Evolutionary conservation across 1,140 invertebrate species (phyloP), one percentile per base, ranked within the genome.

Genomic region (Thalassaphorura encarpata): DNA sequence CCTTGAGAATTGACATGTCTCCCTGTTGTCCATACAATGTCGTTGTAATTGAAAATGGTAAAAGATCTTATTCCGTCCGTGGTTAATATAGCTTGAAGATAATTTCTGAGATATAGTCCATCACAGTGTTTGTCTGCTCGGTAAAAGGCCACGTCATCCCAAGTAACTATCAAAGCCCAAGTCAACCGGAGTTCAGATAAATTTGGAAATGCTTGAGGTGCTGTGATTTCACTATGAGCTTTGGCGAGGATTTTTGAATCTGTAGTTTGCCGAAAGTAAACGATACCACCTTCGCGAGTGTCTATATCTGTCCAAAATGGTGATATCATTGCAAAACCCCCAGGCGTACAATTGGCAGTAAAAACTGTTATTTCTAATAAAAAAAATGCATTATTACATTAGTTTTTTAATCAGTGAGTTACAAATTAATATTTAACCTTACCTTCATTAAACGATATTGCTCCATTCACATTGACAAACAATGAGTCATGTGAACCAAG

Each of bases 81-180:
- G 8, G 67, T 64, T 2, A 72, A 58, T 2, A 71, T 62, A 6
- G 64, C 58, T 64, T 72, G 70, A 58, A 71, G 71, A 50, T 69
- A 70, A 54, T 71, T 71, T 54, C 63, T 15, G n/a, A 31, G 31
- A 8, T 18, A 6, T 16, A 11, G 11, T 36, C 33, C 33, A n/a
- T 36, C n/a, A n/a, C 33, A 11, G 13, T 51, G 40, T 28, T 39
- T n/a, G n/a, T n/a, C n/a, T n/a, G n/a, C n/a, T n/a, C n/a, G n/a
- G n/a, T n/a, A 59, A 47, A 59, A 59, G 21, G 28, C 2, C 6
- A 55, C 31, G 4, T 54, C 40, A 23, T 55, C 24, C 57, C 57
- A 59, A 15, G 57, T 59, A 2, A 31, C 52, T 2, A 55, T 50
- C 15, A 59, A 49, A 21, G 48, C 21, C 57, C 52, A 59, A 3